Evolutionary conservation across 2,797 vertebrate genomes (phyloP).

Genomic region (Sphenodon punctatus): DNA sequence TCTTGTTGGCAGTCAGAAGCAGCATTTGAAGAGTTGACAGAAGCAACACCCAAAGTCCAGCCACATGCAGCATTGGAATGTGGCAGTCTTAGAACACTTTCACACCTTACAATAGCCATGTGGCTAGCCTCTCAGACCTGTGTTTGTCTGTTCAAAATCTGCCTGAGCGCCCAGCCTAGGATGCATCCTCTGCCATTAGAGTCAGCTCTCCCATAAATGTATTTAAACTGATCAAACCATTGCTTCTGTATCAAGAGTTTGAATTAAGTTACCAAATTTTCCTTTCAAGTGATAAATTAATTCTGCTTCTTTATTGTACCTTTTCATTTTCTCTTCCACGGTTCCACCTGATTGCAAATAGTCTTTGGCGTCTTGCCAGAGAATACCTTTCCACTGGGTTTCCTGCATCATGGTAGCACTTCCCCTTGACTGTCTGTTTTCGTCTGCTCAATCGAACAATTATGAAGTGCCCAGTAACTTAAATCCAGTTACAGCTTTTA

Average conservation of each 20-base stretch:
- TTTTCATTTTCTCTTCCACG: constrained; percentile 58
- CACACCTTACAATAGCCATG: too few relatives aligned
- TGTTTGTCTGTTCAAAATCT: too few relatives aligned
- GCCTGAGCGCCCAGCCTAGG: too few relatives aligned
- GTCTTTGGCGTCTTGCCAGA: constrained; percentile 42
- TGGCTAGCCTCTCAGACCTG: too few relatives aligned
- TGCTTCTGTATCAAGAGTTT: constrained; percentile 59
- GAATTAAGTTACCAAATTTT: constrained; percentile 67
- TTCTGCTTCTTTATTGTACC: constrained; percentile 45
- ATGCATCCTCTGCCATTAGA: too few relatives aligned
- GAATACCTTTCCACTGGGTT: constrained; percentile 67
- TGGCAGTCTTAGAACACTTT: too few relatives aligned
- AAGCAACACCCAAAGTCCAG: too few relatives aligned
- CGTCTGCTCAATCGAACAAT: constrained; percentile 11
- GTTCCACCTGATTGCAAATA: constrained; percentile 49
- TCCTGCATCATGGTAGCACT: constrained; percentile 43
- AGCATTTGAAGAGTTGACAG: too few relatives aligned
- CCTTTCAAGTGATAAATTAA: constrained; percentile 53
- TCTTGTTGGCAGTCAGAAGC: too few relatives aligned
- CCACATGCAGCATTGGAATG: too few relatives aligned
- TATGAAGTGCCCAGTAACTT: neutral
- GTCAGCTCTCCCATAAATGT: constrained; percentile 39
- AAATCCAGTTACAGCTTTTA: constrained; percentile 44
- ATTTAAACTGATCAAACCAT: constrained; percentile 44
- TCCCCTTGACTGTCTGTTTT: constrained; percentile 59